Percentiles rank a stretch among this genome's conserved stretches.
Evolutionary conservation across 2,888 invertebrate genomes (phyloP).

Genomic region (Zeuzera pyrina): DNA sequence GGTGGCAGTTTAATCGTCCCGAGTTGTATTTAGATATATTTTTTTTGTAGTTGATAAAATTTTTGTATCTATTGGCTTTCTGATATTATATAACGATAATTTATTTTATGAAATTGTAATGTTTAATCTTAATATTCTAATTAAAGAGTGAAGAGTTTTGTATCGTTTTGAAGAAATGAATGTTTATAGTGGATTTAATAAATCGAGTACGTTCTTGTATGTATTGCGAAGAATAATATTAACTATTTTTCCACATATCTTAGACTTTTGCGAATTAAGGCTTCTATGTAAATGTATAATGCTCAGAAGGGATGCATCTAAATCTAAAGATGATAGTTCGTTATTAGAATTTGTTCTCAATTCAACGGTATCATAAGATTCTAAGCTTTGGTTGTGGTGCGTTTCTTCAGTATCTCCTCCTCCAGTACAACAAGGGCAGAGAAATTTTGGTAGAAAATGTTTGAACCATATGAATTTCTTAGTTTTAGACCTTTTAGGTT

Average conservation of each 20-base stretch:
- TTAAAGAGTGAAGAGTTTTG: no score
- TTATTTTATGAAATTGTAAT: no score
- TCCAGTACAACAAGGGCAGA: conserved; percentile 50
- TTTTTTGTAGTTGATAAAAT: no score
- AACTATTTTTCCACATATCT: conserved; percentile 28
- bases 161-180: not conserved
- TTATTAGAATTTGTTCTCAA: conserved; percentile 24
- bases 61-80: no score
- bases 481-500: no score
- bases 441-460: conserved; percentile 26
- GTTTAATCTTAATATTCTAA: no score
- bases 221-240: conserved; percentile 32
- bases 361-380: conserved; percentile 45
- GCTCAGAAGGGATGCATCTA: conserved; percentile 47
- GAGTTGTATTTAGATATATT: no score
- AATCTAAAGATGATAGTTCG: conserved; percentile 22
- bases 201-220: conserved; percentile 27
- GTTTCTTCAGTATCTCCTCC: conserved; percentile 25
- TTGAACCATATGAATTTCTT: conserved; percentile 21
- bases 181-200: conserved; percentile 1
- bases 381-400: conserved; percentile 20
- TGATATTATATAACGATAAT: no score
- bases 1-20: no score
- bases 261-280: conserved; percentile 24
- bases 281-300: conserved; percentile 34